Conservation (phyloP, 92 coral and sea anemone genomes). For the Actinernus sp. region DNA sequence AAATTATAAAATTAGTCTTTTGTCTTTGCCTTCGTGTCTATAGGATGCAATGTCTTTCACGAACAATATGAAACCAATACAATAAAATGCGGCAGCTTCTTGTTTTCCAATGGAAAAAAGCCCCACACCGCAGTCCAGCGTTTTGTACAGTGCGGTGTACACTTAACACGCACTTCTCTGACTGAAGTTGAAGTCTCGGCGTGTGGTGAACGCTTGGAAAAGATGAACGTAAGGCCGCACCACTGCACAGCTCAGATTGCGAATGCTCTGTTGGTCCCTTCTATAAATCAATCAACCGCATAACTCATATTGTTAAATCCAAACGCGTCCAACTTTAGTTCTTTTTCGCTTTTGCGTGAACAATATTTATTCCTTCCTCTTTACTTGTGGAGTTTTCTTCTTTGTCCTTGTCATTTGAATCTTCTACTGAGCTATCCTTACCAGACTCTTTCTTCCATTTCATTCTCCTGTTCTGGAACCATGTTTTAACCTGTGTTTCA, state of each 20-base stretch:
- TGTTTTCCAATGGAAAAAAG: too few relatives aligned
- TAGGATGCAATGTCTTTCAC: background rate
- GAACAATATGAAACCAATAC: too few relatives aligned
- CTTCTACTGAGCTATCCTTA: constrained; percentile 17
- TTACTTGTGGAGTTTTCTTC: constrained; percentile 6
- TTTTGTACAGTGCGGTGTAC: too few relatives aligned
- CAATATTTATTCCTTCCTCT: background rate
- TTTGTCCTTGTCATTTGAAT: constrained; percentile 14
- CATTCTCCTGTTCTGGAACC: constrained; percentile 99
- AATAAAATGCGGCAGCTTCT: too few relatives aligned
- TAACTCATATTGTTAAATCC: background rate
- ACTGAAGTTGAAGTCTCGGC: too few relatives aligned
- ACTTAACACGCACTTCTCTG: too few relatives aligned
- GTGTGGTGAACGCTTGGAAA: too few relatives aligned
- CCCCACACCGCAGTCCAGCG: too few relatives aligned
- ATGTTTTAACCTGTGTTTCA: constrained; percentile 97
- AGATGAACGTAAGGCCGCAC: too few relatives aligned
- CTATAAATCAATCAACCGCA: background rate
- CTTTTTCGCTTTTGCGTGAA: background rate
- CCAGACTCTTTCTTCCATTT: constrained; percentile 91
- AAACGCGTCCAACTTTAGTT: background rate
- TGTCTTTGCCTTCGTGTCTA: background rate
- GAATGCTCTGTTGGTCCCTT: too few relatives aligned
- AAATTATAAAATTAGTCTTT: background rate
- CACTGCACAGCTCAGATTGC: too few relatives aligned